Percentiles rank a stretch among this genome's conserved stretches.
Conservation (phyloP, 2,113 vertebrate genomes). For the Odocoileus hemionus region DNA sequence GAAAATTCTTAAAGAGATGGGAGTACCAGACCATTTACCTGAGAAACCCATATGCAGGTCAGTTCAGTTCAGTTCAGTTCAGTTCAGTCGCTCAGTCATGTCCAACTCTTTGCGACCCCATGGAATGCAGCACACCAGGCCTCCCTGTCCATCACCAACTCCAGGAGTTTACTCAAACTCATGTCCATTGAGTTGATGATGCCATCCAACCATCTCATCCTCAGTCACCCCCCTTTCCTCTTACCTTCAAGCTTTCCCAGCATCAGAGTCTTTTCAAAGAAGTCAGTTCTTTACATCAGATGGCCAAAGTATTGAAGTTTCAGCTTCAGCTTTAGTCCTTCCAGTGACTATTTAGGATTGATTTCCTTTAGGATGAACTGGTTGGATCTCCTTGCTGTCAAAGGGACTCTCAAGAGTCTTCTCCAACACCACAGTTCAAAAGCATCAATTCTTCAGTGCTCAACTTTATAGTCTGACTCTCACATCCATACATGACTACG, state of each 20-base stretch:
- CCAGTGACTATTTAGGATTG: background rate
- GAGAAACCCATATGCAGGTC: background rate
- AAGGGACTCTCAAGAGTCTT: background rate
- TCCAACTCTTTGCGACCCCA: fast-evolving
- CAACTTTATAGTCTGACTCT: background rate
- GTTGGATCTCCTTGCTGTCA: background rate
- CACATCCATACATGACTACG: background rate
- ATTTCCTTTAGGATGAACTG: background rate
- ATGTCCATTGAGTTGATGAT: background rate
- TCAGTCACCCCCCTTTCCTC: background rate
- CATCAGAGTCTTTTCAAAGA: background rate
- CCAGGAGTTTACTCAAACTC: background rate
- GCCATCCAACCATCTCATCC: background rate
- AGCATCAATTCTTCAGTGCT: background rate
- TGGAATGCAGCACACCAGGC: background rate
- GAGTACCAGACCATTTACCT: background rate
- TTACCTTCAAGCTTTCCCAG: background rate
- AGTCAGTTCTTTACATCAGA: background rate
- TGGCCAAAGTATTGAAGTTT: background rate
- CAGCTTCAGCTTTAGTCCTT: background rate
- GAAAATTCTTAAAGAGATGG: background rate
- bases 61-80: background rate
- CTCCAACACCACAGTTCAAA: background rate
- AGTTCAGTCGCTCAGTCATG: background rate
- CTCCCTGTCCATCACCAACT: background rate